Conservation (phyloP, 1,140 invertebrate species). For the Aphelinus certus region DNA sequence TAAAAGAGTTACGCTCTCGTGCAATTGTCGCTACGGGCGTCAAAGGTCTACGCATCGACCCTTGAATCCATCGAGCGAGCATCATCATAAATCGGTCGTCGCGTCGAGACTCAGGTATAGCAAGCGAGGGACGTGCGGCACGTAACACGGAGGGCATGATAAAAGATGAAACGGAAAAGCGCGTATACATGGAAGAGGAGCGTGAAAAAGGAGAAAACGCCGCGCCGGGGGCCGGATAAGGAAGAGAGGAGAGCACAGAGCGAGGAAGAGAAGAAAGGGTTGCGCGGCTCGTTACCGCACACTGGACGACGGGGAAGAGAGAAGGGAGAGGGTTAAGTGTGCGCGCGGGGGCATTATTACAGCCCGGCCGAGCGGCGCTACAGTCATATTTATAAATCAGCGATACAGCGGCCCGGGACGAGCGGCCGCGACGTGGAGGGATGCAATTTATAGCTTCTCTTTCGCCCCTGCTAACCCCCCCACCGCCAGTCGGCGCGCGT, state of each 20-base stretch:
- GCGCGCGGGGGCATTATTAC: conserved; percentile 60
- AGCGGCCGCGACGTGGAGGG: conserved; percentile 59
- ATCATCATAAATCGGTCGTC: no score
- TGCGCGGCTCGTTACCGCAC: not conserved
- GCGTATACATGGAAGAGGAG: no score
- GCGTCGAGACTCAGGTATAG: no score
- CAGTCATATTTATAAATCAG: conserved; percentile 70
- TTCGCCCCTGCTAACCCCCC: conserved; percentile 52
- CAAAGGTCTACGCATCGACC: no score
- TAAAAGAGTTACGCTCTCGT: no score
- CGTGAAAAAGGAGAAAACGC: no score
- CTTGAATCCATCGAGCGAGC: no score
- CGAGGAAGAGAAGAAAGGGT: not conserved
- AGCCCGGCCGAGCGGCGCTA: conserved; percentile 54
- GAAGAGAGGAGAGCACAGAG: not conserved
- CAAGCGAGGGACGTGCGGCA: no score
- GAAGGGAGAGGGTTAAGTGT: conserved; percentile 19
- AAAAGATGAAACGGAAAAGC: not conserved
- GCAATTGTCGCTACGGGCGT: no score
- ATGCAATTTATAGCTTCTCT: conserved; percentile 66
- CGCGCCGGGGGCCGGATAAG: not conserved
- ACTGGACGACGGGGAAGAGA: conserved; percentile 44
- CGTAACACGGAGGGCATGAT: not conserved
- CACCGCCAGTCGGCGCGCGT: conserved; percentile 45
- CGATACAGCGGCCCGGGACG: conserved; percentile 61